Base-by-base conservation (phyloP, 2,797 vertebrate genomes). In the Sparidentex hasta region DNA sequence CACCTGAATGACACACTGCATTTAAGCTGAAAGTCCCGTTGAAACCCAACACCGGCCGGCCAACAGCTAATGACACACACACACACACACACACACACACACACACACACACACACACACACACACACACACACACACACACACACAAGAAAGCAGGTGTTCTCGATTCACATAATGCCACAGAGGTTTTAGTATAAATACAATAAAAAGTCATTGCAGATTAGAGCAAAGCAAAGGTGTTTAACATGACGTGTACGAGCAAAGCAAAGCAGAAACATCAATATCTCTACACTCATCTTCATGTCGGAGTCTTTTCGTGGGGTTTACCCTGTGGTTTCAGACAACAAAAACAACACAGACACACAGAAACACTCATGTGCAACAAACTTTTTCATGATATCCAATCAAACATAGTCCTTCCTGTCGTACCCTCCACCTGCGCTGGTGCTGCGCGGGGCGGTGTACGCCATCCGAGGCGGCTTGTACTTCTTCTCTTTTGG, bases 321-420 rank as follows among this genome's bases (percentile, higher is more conserved):
- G 65, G 1, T 78, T 87, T 11, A 23, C 74, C 65, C 75, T 68
- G 73, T 72, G 17, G 65, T 74, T 80, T 81, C 16, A 73, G 33
- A 85, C n/a, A 43, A 4, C 20, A 33, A 80, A 23, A 57, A 65
- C 21, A 71, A 58, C 20, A 58, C 5, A 76, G 43, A 90, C 50
- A 63, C 17, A 78, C 27, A 85, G 65, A 47, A 56, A 70, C 62
- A 76, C 20, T 33, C 11, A 25, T 50, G 48, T 74, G 27, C 73
- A 77, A 71, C 51, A 69, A 25, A 74, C 5, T 29, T 41, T 71
- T 57, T 38, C 7, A 54, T 16, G 11, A 11, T 23, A 12, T 29
- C 7, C n/a, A 14, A 57, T 97, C 90, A 98, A 57, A 98, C 97
- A 27, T 98, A 98, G 95, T 99, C 98, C 87, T 97, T 98, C 91